Evolutionary conservation across 2,888 invertebrate genomes (phyloP), one percentile per base, ranked within the genome.

Genomic region (Ophion obscuratus): DNA sequence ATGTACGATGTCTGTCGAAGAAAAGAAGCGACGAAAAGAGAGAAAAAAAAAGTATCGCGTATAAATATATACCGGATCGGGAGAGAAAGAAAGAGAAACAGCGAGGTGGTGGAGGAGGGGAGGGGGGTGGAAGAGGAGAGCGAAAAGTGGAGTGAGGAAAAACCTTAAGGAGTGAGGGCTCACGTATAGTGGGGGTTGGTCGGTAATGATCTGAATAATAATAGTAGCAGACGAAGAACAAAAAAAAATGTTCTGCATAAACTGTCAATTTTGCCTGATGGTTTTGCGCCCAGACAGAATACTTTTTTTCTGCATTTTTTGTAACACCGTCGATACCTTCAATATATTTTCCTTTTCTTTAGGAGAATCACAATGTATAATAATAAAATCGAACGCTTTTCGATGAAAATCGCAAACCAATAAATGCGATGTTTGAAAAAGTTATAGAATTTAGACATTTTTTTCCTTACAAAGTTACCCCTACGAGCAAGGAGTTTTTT

Each of bases 1-100:
- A 93, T 93, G 92, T 92, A 93, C 90, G 90, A 93, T 91, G 92
- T 91, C 91, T 90, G 92, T 71, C 77, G 89, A 88, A 89, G 90
- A 91, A 90, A 87, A 84, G 77, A 79, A 87, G 88, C 87, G 87
- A 82, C 44, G 79, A 83, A 86, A 77, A 70, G 81, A 81, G 70
- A 81, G 53, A 77, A 79, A 10, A 70, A 24, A 53, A 82, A 85
- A 68, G n/a, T 68, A 75, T 62, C 20, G 17, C 44, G 44, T 70
- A 79, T 70, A 31, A 61, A 71, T 78, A 31, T 61, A 47, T 70
- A 31, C 44, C 61, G 75, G 59, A 70, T 61, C 9, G 11, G 64
- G 40, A 53, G 47, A 71, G 47, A 47, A 70, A 75, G 79, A 74
- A 36, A 64, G 68, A 78, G 44, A 62, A 53, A 61, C 24, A 27